A percentile compares a stretch with the other conserved stretches of the same genome.
These are phyloP conservation scores for Heliocidaris tuberculata DNA, from an alignment of 35 echinoderm and acorn worm species.

Conservation along the genomic window DNA sequence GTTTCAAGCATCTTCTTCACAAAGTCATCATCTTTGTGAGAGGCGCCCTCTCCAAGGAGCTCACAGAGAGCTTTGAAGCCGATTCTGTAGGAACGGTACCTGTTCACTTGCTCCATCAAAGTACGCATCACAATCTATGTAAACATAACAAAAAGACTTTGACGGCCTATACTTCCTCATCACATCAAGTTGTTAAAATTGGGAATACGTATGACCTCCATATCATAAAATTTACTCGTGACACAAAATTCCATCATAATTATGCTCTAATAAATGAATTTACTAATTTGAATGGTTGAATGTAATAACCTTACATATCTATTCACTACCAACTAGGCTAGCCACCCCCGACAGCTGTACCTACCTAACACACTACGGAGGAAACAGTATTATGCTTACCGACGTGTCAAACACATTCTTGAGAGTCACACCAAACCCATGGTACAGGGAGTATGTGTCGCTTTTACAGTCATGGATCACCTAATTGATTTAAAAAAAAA, in stretches of 20 bases:
- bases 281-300: no score
- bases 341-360: no score
- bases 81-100: not conserved
- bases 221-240: no score
- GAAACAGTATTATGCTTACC: not conserved
- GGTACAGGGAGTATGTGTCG: not conserved
- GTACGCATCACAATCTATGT: not conserved
- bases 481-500: not conserved
- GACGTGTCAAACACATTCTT: not conserved
- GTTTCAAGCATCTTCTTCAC: conserved; percentile 31
- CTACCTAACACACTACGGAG: no score
- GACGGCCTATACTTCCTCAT: not conserved
- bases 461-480: conserved; percentile 30
- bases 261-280: no score
- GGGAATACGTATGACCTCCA: no score
- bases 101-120: conserved; percentile 1
- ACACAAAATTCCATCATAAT: no score
- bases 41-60: not conserved
- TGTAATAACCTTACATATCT: no score
- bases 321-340: no score
- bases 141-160: not conserved
- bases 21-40: conserved; percentile 24
- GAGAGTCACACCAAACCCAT: not conserved
- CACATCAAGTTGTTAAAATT: not conserved
- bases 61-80: conserved; percentile 35